Percentiles rank a stretch among this genome's conserved stretches.
Conservation (phyloP, 2,113 vertebrate species). For the Varanus komodoensis region DNA sequence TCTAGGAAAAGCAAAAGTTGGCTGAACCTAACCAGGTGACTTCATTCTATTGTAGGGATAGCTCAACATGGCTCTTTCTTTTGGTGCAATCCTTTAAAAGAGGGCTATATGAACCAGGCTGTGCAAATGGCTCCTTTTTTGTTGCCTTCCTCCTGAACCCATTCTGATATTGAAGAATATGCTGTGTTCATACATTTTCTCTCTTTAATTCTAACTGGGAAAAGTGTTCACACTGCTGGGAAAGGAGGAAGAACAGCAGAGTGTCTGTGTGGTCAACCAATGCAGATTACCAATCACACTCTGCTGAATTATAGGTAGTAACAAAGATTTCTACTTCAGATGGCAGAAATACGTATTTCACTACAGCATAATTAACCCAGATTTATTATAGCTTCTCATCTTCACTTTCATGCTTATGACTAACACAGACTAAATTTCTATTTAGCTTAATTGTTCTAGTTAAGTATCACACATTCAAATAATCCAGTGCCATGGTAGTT, state of each 20-base stretch:
- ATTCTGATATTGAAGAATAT: background rate
- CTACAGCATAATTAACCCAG: background rate
- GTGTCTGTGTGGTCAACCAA: background rate
- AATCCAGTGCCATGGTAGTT: background rate
- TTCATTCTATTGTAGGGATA: background rate
- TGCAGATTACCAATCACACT: background rate
- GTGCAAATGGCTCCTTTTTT: background rate
- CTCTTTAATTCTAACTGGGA: background rate
- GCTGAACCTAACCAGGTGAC: background rate
- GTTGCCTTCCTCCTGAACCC: background rate
- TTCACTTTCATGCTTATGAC: background rate
- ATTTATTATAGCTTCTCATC: background rate
- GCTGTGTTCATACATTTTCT: background rate
- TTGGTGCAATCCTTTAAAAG: background rate
- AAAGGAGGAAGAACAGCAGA: background rate
- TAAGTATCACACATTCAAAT: background rate
- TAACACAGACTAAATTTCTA: background rate
- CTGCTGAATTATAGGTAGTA: background rate
- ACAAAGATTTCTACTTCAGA: background rate
- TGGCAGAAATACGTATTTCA: background rate
- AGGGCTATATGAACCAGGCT: background rate
- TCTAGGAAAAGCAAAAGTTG: background rate
- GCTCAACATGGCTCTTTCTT: background rate
- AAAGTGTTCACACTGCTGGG: background rate
- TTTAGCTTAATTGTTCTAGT: background rate